Base-by-base conservation (phyloP, 2,113 vertebrate species). In the Sakesphorus luctuosus region DNA sequence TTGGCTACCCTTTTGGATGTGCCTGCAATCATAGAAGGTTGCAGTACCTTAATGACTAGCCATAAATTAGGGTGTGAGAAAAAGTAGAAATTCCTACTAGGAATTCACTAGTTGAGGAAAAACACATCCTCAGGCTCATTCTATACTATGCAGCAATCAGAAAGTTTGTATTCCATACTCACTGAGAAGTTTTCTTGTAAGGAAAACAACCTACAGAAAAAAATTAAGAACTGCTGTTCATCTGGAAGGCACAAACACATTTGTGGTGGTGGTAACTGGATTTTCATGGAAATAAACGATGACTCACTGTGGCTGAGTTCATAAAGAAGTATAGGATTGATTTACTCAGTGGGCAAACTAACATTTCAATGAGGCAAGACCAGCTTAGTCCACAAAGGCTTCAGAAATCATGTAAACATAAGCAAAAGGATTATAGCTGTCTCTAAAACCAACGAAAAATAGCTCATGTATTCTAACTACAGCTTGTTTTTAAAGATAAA, bases 361-460 rank as follows among this genome's bases (percentile, higher is more conserved):
- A 69, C 43, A 62, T 40, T 52, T 91, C 79, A 86, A 68, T 35
- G 68, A 87, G 66, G 58, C 24, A 82, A 71, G 24, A 84, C 59
- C 40, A 84, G 52, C 11, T 76, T 79, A 92, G 56, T 63, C 47
- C 75, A 83, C 61, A 87, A 93, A 91, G 65, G 47, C 40, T 86
- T 84, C 68, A 75, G 72, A 77, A 90, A 84, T 69, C 52, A 67
- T 52, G 52, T 33, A 90, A 86, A 86, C 62, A 77, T 18, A 88
- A 52, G 29, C 17, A 84, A 91, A 66, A 44, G 28, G 58, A 84
- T 74, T 90, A 58, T 4, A 61, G 47, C 23, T 80, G 19, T 16
- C 59, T 91, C 33, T 83, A 81, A 81, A 90, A 44, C 17, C 38
- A 93, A 83, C 59, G 58, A 91, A 87, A 94, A 93, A 89, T 18